Base-by-base conservation (phyloP, 2,797 vertebrate species). In the Catostomus latipinnis region DNA sequence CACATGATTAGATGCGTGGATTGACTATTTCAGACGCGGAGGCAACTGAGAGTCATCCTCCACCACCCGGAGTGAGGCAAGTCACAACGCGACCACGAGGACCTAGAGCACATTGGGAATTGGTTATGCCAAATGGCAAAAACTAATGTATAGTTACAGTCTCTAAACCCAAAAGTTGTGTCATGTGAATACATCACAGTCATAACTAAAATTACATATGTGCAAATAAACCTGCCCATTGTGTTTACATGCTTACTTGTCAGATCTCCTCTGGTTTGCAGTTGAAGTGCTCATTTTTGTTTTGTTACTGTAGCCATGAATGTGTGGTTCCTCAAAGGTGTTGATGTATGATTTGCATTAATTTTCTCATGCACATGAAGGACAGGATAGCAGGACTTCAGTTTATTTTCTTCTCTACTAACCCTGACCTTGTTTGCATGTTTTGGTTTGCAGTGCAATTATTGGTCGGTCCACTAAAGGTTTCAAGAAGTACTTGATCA, bases 401-500 rank as follows among this genome's bases (percentile, higher is more conserved):
- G 52, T 58, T 16, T 13, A 58, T 49, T 52, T 7, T 6, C 61
- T 49, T 57, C 13, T 61, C 58, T 74, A 1, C 78, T 69, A 61
- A 73, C 54, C 14, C 22, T 85, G 49, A 46, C 53, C 56, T 49
- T 85, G 71, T 89, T 80, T 88, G 91, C 92, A 93, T 94, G 89
- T 96, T 95, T 83, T 93, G 89, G 74, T 96, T 97, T 96, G 80
- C 96, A 99, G 98, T 95, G 96, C 97, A 84, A 99, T 99, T 93
- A 99, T 99, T 87, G 97, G 97, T 86, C 97, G 97, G 87, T 97
- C 95, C 54, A 95, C 93, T 76, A 96, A 95, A 93, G 96, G 97
- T 93, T 99, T 99, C 97, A 97, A 95, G 96, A 96, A 78, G 90
- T 98, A 90, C 91, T 94, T 99, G 92, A 92, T 97, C 93, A 98